Percentiles rank a stretch among this genome's conserved stretches.
These are phyloP conservation scores for Ardeotis arabs DNA, from an alignment of 2,113 vertebrate genomes.

Conservation along the genomic window DNA sequence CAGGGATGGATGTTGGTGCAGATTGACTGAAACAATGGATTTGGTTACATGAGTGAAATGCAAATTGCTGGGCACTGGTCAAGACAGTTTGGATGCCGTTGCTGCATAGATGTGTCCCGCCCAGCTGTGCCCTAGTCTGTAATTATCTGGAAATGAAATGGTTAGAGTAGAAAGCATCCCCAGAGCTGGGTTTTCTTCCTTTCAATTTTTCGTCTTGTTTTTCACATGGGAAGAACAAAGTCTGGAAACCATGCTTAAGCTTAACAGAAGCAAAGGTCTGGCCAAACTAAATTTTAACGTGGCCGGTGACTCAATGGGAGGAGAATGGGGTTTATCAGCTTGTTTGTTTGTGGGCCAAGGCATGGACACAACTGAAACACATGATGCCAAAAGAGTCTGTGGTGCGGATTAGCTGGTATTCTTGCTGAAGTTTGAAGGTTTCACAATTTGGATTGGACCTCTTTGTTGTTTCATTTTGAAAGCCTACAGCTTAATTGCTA, in stretches of 20 bases:
- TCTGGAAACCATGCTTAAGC: neutral
- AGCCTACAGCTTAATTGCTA: neutral
- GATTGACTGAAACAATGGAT: neutral
- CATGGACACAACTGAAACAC: neutral
- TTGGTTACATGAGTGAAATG: neutral
- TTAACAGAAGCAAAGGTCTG: neutral
- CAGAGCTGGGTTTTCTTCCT: neutral
- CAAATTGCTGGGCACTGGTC: neutral
- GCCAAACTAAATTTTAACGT: neutral
- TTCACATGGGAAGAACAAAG: neutral
- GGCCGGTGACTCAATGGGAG: neutral
- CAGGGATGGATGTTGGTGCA: neutral
- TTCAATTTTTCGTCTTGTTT: neutral
- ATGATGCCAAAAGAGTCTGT: neutral
- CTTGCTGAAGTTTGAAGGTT: neutral
- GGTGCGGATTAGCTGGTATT: neutral
- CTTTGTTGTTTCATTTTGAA: neutral
- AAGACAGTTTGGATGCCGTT: neutral
- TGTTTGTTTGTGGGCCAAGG: neutral
- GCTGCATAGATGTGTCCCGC: neutral
- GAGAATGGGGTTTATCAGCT: neutral
- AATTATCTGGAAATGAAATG: neutral
- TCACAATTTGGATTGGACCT: neutral
- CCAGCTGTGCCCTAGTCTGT: neutral
- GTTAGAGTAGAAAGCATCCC: neutral